These are phyloP conservation scores for Clepsis dumicolana DNA, from an alignment of 2,888 invertebrate genomes.

Conservation along the genomic window DNA sequence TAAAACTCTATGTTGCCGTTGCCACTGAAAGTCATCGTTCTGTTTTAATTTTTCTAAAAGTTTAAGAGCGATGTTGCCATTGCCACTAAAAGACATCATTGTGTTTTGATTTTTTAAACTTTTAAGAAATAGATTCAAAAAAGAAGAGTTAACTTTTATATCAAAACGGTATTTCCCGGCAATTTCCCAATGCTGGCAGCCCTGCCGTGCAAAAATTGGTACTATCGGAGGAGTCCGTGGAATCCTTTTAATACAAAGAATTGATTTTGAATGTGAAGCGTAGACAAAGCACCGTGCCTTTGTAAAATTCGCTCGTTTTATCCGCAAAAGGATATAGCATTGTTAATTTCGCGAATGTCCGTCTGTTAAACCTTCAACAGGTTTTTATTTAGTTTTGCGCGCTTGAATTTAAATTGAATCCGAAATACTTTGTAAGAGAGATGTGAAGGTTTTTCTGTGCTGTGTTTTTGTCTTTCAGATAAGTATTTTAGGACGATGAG, in stretches of 20 bases:
- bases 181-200: slow-evolving; percentile 46
- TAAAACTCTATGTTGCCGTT: too few species aligned
- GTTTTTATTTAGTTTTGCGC: slow-evolving; percentile 20
- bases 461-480: not conserved
- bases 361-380: slow-evolving; percentile 26
- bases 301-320: slow-evolving; percentile 61
- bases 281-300: slow-evolving; percentile 60
- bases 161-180: too few species aligned
- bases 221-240: slow-evolving; percentile 56
- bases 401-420: slow-evolving; percentile 19
- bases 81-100: too few species aligned
- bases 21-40: too few species aligned
- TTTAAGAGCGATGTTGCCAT: too few species aligned
- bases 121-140: too few species aligned
- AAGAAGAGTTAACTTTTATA: too few species aligned
- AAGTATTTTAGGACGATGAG: not conserved
- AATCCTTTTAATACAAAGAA: slow-evolving; percentile 68
- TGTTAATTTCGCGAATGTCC: slow-evolving; percentile 41
- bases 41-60: too few species aligned
- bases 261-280: slow-evolving; percentile 66
- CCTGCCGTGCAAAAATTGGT: slow-evolving; percentile 59
- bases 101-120: too few species aligned
- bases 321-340: slow-evolving; percentile 42
- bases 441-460: too few species aligned
- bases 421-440: not conserved